phyloP scores from a whole-genome alignment of 2,797 vertebrate species.

The Mionectes olivaceus region DNA sequence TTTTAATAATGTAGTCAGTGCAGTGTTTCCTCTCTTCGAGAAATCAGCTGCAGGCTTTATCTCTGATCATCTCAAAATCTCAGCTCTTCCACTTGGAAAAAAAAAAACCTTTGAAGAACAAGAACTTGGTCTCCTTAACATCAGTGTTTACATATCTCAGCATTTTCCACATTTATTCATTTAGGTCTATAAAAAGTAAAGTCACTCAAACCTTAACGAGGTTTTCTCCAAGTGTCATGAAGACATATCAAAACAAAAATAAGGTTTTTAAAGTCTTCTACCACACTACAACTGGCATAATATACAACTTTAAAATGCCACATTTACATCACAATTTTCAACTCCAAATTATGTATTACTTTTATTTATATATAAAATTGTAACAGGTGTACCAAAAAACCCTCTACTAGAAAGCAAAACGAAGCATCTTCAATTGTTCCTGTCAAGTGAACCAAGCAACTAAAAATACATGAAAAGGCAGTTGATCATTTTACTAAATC shows the following conservation, averaged over 20 bases:
- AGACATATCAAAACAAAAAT: not conserved
- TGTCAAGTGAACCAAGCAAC: not conserved
- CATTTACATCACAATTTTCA: not conserved
- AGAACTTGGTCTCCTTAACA: slow-evolving; percentile 12
- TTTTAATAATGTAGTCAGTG: slow-evolving; percentile 43
- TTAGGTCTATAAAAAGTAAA: slow-evolving; percentile 5
- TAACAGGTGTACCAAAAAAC: not conserved
- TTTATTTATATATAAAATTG: not conserved
- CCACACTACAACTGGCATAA: not conserved
- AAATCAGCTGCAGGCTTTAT: slow-evolving; percentile 43
- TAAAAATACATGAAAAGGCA: not conserved
- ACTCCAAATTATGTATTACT: not conserved
- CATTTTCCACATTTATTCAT: slow-evolving; percentile 21
- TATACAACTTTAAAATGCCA: not conserved
- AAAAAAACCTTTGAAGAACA: slow-evolving; percentile 52
- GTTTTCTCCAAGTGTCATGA: not conserved
- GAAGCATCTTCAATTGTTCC: not conserved
- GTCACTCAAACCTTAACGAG: not conserved
- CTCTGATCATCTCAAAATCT: slow-evolving; percentile 56
- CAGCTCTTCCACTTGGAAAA: not conserved
- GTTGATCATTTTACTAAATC: not conserved
- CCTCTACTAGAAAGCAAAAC: not conserved
- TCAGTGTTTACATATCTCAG: slow-evolving; percentile 3
- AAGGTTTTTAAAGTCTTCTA: not conserved
- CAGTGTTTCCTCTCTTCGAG: not conserved